Evolutionary conservation across 2,113 vertebrate genomes (phyloP).

Genomic region (Gnathonemus echidnorhynchus): DNA sequence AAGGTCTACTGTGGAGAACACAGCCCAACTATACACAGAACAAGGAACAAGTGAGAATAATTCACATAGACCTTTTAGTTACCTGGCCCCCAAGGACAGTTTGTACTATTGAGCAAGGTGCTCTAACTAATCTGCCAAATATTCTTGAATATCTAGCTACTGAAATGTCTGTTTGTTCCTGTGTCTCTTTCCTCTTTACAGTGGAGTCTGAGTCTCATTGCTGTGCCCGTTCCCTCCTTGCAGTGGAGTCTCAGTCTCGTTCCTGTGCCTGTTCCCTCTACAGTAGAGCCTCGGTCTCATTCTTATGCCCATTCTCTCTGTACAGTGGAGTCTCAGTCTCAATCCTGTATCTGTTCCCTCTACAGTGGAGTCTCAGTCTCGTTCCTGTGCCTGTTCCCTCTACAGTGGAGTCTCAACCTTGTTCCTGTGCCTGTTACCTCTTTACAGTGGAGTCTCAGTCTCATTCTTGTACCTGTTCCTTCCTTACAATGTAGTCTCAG

Average conservation of each 20-base stretch:
- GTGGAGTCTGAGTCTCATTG: neutral
- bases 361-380: neutral
- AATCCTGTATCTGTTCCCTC: neutral
- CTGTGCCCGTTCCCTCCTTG: neutral
- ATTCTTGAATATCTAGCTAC: neutral
- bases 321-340: conserved; percentile 58
- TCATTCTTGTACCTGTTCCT: neutral
- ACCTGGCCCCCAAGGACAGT: neutral
- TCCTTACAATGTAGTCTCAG: neutral
- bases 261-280: neutral
- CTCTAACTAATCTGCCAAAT: neutral
- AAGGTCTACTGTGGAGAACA: neutral
- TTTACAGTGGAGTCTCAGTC: neutral
- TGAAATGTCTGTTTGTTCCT: neutral
- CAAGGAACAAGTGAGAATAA: neutral
- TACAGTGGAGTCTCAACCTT: neutral
- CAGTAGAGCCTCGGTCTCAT: neutral
- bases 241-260: neutral
- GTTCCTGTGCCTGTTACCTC: neutral
- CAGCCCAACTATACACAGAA: neutral
- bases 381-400: neutral
- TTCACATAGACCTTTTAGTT: neutral
- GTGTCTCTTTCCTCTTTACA: neutral
- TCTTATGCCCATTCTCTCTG: neutral
- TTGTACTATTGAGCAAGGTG: neutral